Base-by-base conservation (phyloP, 2,888 invertebrate genomes). In the Eupeodes luniger region DNA sequence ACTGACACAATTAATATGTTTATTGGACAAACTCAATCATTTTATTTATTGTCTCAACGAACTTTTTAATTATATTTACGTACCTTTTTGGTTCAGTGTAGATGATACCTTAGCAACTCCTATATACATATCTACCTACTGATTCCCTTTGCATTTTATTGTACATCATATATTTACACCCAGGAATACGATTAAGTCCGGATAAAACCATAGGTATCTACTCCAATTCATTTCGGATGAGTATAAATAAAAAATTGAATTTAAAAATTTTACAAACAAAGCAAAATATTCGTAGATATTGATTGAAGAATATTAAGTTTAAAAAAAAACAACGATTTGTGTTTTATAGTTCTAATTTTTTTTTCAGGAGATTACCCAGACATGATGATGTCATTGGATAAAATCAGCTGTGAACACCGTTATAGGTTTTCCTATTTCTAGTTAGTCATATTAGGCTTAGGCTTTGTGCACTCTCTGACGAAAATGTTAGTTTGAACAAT, bases 381-480 rank as follows among this genome's bases (percentile, higher is more conserved):
- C 62, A 40, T 16, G 62, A 40, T 16, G 62, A 40, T 40, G 16
- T 16, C 40, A 62, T 44, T 44, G 40, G 40, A 62, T 62, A 62
- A 27, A 44, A 40, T 44, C 16, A 62, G 62, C 40, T 62, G 40
- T 0, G 40, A 85, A 49, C 14, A 27, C 1, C 14, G 27, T 3
- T 40, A 40, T 40, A 40, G 9, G 1, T 40, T 7, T 5, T 40
- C 40, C 5, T 40, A 40, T 40, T 27, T 27, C 27, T 27, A 40
- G 40, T 40, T 40, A 40, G 40, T 40, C 40, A 40, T 40, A 40
- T 6, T 61, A 66, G 72, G 77, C 49, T 77, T 55, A 78, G 62
- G 62, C 75, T 75, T 70, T 36, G 16, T 11, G 14, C 51, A 5
- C 40, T 40, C 9, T 40, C 40, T 40, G 4, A 40, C 40, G 40